Conservation (phyloP, 2,797 vertebrate genomes). For the Podargus strigoides region DNA sequence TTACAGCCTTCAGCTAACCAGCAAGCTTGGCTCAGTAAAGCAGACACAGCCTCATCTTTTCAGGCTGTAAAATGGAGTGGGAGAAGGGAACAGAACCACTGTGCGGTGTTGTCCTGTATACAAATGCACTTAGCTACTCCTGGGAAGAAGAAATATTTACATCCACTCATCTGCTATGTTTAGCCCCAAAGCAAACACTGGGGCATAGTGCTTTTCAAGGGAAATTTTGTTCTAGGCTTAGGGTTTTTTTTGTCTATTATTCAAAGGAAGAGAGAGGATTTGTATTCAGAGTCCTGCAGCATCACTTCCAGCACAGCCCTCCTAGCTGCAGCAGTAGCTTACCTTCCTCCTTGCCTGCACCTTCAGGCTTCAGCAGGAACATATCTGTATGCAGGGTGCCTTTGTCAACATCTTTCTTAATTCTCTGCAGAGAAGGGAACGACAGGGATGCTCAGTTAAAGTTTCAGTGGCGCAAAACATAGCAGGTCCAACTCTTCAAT, state of each 20-base stretch:
- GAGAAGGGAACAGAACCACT: background rate
- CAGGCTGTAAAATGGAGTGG: background rate
- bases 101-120: background rate
- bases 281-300: background rate
- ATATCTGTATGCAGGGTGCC: slow-evolving; percentile 91
- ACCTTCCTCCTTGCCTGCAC: slow-evolving; percentile 69
- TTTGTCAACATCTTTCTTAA: slow-evolving; percentile 94
- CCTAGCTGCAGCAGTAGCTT: background rate
- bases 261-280: background rate
- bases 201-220: background rate
- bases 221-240: background rate
- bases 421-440: slow-evolving; percentile 75
- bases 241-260: background rate
- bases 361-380: slow-evolving; percentile 87
- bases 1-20: background rate
- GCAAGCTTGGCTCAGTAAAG: background rate
- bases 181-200: background rate
- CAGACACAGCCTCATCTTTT: background rate
- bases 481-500: background rate
- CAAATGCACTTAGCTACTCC: background rate
- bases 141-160: background rate
- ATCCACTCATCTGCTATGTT: background rate
- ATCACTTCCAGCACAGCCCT: background rate
- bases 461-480: background rate
- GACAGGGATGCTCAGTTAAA: background rate